These are phyloP conservation scores for Xanthia togata DNA, from an alignment of 2,888 invertebrate species.

Conservation along the genomic window DNA sequence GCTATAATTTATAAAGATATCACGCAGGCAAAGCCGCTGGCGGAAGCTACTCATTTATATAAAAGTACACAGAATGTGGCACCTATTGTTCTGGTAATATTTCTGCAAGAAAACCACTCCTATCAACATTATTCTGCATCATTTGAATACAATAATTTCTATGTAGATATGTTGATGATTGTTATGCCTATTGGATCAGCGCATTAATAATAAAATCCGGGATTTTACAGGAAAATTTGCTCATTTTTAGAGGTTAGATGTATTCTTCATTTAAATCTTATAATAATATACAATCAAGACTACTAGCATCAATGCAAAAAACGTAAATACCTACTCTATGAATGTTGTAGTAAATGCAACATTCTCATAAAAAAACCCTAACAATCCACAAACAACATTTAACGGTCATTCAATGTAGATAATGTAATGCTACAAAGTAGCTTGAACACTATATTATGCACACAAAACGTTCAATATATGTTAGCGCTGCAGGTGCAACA, in stretches of 20 bases:
- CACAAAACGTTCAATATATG: not conserved
- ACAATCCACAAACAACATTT: not conserved
- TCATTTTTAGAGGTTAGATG: not conserved
- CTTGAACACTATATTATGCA: conserved; percentile 1
- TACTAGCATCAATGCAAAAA: not conserved
- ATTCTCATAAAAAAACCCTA: not conserved
- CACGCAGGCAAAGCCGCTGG: too few species aligned
- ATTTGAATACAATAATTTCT: not conserved
- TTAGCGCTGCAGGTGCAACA: conserved; percentile 5
- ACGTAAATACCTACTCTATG: not conserved
- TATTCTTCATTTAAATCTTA: not conserved
- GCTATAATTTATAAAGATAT: too few species aligned
- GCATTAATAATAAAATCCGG: not conserved
- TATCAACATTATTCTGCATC: not conserved
- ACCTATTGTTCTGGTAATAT: not conserved
- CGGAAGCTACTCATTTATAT: too few species aligned
- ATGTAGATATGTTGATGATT: too few species aligned
- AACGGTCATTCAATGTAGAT: not conserved
- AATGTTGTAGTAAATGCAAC: not conserved
- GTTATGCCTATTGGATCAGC: not conserved
- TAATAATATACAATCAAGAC: not conserved
- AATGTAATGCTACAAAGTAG: not conserved
- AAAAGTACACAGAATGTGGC: not conserved
- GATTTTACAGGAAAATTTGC: not conserved
- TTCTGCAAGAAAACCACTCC: not conserved